These are phyloP conservation scores for Candidula unifasciata DNA, from an alignment of 2,888 invertebrate genomes.

Conservation along the genomic window DNA sequence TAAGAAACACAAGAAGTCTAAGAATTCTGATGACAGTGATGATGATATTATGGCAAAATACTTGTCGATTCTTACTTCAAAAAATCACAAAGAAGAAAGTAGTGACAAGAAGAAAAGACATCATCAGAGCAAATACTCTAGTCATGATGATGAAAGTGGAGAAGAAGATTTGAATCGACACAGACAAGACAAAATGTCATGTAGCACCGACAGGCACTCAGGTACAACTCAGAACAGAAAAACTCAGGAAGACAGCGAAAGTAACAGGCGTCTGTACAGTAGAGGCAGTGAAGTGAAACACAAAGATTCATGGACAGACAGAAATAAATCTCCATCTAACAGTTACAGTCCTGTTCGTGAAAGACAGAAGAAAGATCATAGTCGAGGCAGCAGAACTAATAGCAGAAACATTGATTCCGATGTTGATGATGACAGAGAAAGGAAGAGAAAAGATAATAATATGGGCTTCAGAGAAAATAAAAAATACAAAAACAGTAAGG, in stretches of 20 bases:
- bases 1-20: slow-evolving; percentile 80
- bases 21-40: slow-evolving; percentile 61
- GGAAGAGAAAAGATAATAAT: slow-evolving; percentile 7
- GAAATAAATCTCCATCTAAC: slow-evolving; percentile 5
- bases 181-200: not conserved
- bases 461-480: slow-evolving; percentile 34
- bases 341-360: slow-evolving; percentile 3
- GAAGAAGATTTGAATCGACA: not conserved
- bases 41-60: slow-evolving; percentile 71
- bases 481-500: slow-evolving; percentile 24
- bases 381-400: slow-evolving; percentile 17
- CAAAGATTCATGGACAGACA: not conserved
- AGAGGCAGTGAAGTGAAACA: slow-evolving; percentile 16
- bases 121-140: not conserved
- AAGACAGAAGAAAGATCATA: slow-evolving; percentile 2
- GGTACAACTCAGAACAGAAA: not conserved
- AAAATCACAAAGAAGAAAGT: slow-evolving; percentile 56
- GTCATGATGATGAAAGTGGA: not conserved
- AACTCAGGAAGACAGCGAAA: not conserved
- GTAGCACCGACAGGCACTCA: not conserved
- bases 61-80: slow-evolving; percentile 70
- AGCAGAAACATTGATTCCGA: not conserved
- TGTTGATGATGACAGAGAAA: slow-evolving; percentile 10
- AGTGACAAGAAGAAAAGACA: not conserved
- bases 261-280: not conserved